Base-by-base conservation (phyloP, 2,888 invertebrate species). In the Netelia melanura region DNA sequence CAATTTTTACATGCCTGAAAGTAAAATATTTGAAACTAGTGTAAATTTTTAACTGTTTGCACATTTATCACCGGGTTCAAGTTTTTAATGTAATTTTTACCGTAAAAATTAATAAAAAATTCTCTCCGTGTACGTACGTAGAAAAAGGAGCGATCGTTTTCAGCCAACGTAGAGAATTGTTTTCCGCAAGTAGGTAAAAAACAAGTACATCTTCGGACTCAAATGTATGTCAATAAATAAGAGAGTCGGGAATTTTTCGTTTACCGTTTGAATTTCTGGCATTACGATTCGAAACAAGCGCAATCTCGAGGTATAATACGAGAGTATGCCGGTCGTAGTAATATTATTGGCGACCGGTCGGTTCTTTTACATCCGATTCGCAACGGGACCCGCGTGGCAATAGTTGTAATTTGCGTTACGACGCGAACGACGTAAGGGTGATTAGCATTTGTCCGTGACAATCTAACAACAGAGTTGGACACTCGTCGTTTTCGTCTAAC, bases 361-460 rank as follows among this genome's bases (percentile, higher is more conserved):
- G 65, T 72, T 71, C 64, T 64, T 21, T 74, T 72, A 44, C 77
- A 58, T 67, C 25, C 44, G 76, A 79, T 71, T 71, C 62, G 70
- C 82, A 82, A 85, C 82, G 82, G 79, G 72, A 82, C 82, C 71
- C 43, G 76, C 43, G 76, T 61, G 82, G 67, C 82, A 85, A 85
- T 80, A 71, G 79, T 80, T 80, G 82, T 85, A 82, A 85, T 85
- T 82, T 79, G 68, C 82, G 67, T 85, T 71, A 62, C 79, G 58
- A 64, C 76, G 85, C 58, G 79, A 85, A 72, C 65, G 52, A 30
- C 52, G 38, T 62, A 70, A 62, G 71, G 14, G 64, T 75, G 71
- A 85, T 85, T 85, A 85, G 85, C 85, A 77, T 67, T 82, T 67
- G 85, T 67, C 79, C 82, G 79, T 76, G 79, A 85, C 82, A 65